Base-by-base conservation (phyloP, 2,113 vertebrate species). In the Polypterus bichir region DNA sequence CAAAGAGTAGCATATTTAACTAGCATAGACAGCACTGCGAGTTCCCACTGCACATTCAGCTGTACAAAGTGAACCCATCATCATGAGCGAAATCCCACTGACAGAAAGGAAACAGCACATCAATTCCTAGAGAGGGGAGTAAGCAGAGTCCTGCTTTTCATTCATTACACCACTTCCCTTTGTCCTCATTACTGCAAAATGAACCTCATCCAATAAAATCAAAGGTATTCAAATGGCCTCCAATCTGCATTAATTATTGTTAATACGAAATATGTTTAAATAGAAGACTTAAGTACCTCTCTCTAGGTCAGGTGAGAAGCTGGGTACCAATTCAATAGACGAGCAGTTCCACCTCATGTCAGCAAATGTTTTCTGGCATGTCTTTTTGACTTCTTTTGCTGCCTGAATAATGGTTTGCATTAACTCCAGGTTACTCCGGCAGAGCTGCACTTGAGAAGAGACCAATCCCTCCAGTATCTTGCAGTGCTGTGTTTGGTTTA, bases 341-440 rank as follows among this genome's bases (percentile, higher is more conserved):
- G 96, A 96, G 71, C 96, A 98, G 83, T 98, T 98, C 96, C 95
- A 99, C 54, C 95, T 78, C 96, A 99, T 99, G 71, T 99, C 95
- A 0, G 85, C 65, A 1, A 99, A 99, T 0, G 94, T 88, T 79
- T 93, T 92, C 66, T 91, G 90, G 73, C 96, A 99, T 2, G 90
- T 92, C 76, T 96, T 96, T 74, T 90, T 92, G 72, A 92, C 95
- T 65, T 97, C 92, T 0, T 87, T 84, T 0, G 95, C 94, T 0
- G 96, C 93, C 54, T 92, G 91, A 72, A 95, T 84, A 11, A 98
- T 83, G 72, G 90, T 96, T 10, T 90, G 92, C 95, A 98, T 97
- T n/a, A 97, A 83, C 64, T 98, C 95, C 87, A 98, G 78, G 83
- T 98, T 96, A 76, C 83, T 96, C 66, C 95, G 92, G 74, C 96